These are phyloP conservation scores for Leguminivora glycinivorella DNA, from an alignment of 1,140 invertebrate genomes.

Conservation along the genomic window DNA sequence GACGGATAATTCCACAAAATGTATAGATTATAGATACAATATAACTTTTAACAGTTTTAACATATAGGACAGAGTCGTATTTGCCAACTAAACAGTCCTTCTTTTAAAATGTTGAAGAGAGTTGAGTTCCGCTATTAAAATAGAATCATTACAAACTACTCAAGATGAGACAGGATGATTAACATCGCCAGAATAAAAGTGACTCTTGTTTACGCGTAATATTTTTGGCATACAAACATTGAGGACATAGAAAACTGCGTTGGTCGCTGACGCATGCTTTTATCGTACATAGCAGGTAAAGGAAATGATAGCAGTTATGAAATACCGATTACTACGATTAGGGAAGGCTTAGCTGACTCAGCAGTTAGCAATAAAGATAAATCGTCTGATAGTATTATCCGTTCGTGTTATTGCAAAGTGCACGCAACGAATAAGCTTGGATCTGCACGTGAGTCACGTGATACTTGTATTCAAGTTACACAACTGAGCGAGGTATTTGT, in stretches of 20 bases:
- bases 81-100: not conserved
- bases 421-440: not conserved
- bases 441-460: not conserved
- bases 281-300: not conserved
- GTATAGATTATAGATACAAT: no score
- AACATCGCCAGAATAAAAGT: not conserved
- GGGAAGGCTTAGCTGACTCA: not conserved
- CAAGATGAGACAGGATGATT: not conserved
- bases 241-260: not conserved
- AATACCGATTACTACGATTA: not conserved
- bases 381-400: not conserved
- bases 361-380: not conserved
- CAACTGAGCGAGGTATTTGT: not conserved
- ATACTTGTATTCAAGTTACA: not conserved
- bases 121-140: not conserved
- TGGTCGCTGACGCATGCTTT: not conserved
- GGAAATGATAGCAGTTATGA: not conserved
- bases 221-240: not conserved
- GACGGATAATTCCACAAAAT: no score
- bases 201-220: not conserved
- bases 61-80: not conserved
- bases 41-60: no score
- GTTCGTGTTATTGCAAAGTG: not conserved
- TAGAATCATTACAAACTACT: not conserved
- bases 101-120: not conserved